These are phyloP conservation scores for Mesocentrotus franciscanus DNA, from an alignment of 53 echinoderm and acorn worm genomes.

Conservation along the genomic window DNA sequence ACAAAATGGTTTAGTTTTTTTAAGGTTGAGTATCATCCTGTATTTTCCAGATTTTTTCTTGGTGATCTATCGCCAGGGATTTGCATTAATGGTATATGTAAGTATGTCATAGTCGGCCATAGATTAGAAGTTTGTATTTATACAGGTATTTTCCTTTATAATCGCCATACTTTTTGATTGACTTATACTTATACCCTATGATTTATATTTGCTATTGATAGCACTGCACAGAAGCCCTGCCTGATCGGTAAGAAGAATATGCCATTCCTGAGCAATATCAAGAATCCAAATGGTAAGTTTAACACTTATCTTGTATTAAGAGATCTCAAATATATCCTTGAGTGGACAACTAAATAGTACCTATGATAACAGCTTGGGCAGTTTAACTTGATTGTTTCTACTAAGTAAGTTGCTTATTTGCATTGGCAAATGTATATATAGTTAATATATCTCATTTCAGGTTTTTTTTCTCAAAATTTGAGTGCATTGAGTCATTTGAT, in stretches of 20 bases:
- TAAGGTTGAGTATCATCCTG: too few species aligned
- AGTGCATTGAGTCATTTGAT: too few species aligned
- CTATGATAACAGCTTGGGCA: not conserved
- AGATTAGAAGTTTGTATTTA: too few species aligned
- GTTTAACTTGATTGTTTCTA: not conserved
- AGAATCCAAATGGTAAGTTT: slow-evolving; percentile 86
- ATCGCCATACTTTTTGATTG: not conserved
- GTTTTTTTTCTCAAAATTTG: too few species aligned
- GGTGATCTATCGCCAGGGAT: too few species aligned
- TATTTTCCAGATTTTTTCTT: too few species aligned
- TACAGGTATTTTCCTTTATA: not conserved
- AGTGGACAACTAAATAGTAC: not conserved
- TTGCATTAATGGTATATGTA: too few species aligned
- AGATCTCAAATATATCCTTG: not conserved
- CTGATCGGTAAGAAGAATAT: slow-evolving; percentile 86
- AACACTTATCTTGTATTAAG: not conserved
- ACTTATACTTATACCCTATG: not conserved
- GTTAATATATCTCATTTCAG: too few species aligned
- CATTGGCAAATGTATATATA: too few species aligned
- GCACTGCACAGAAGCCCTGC: slow-evolving; percentile 82
- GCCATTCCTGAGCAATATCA: slow-evolving; percentile 84
- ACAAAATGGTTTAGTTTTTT: too few species aligned
- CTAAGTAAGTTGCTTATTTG: too few species aligned
- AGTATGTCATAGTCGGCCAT: too few species aligned
- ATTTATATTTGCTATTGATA: not conserved